Conservation (phyloP, 2,113 vertebrate genomes). For the Rutilus rutilus region DNA sequence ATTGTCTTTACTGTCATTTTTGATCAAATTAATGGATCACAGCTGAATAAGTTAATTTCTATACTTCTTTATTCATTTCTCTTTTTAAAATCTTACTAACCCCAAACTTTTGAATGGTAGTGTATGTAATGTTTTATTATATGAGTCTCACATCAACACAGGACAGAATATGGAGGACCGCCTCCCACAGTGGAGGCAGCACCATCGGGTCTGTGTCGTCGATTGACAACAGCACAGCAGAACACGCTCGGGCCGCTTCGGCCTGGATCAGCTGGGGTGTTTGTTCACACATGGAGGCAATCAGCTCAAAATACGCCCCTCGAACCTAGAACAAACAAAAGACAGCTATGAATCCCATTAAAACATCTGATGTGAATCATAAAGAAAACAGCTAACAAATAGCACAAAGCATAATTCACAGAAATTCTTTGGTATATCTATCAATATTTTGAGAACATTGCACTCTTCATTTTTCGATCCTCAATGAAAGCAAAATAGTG, state of each 20-base stretch:
- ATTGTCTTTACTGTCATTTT: no score
- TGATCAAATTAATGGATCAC: no score
- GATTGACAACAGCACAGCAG: conserved; percentile 87
- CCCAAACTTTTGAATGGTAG: background rate
- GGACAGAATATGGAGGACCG: conserved; percentile 84
- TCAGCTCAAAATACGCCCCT: conserved; percentile 90
- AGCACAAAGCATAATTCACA: background rate
- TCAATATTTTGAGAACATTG: background rate
- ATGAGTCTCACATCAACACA: conserved; percentile 80
- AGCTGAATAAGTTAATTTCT: no score
- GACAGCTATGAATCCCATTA: background rate
- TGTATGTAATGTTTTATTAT: background rate
- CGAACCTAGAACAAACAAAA: conserved; percentile 78
- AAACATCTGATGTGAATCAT: background rate
- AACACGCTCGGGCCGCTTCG: conserved; percentile 85
- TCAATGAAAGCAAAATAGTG: background rate
- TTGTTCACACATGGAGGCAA: conserved; percentile 85
- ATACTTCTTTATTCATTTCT: no score
- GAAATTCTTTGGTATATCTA: background rate
- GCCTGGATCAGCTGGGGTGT: conserved; percentile 80
- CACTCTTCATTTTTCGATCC: background rate
- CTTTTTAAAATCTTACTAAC: background rate
- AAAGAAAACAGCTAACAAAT: background rate
- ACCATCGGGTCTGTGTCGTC: conserved; percentile 92
- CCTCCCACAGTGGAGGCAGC: conserved; percentile 91